A percentile compares a stretch with the other conserved stretches of the same genome.
Evolutionary conservation across 2,888 invertebrate genomes (phyloP).

Genomic region (Subacronicta megacephala): DNA sequence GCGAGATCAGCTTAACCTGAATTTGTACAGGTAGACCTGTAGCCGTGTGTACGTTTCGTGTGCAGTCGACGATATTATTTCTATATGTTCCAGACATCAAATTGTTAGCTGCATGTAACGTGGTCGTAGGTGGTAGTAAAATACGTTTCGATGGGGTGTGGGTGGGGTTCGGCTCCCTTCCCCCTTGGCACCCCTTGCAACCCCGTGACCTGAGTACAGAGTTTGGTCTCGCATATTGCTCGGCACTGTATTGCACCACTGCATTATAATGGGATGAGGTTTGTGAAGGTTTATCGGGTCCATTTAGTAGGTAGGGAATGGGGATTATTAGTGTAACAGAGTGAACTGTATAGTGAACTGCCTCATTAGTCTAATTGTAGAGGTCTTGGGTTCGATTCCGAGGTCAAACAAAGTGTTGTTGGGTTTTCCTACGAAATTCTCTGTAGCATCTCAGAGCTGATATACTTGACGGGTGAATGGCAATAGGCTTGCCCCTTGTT

Average conservation of each 20-base stretch:
- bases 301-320: no score
- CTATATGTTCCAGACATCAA: constrained; percentile 12
- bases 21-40: no score
- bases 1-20: no score
- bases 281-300: constrained; percentile 21
- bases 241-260: constrained; percentile 43
- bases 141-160: constrained; percentile 24
- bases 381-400: no score
- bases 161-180: constrained; percentile 26
- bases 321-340: no score
- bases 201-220: constrained; percentile 39
- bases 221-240: constrained; percentile 34
- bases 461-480: no score
- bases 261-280: constrained; percentile 34
- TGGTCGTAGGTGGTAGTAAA: constrained; percentile 17
- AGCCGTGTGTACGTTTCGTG: constrained; percentile 3
- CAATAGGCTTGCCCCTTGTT: no score
- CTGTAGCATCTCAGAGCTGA: no score
- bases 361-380: no score
- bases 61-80: constrained; percentile 13
- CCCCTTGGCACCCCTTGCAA: constrained; percentile 25
- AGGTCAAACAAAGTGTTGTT: no score
- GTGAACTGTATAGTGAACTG: no score
- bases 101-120: constrained; percentile 30
- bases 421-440: no score